phyloP scores from a whole-genome alignment of 2,113 vertebrate genomes.

The Cricetomys ansorgei region DNA sequence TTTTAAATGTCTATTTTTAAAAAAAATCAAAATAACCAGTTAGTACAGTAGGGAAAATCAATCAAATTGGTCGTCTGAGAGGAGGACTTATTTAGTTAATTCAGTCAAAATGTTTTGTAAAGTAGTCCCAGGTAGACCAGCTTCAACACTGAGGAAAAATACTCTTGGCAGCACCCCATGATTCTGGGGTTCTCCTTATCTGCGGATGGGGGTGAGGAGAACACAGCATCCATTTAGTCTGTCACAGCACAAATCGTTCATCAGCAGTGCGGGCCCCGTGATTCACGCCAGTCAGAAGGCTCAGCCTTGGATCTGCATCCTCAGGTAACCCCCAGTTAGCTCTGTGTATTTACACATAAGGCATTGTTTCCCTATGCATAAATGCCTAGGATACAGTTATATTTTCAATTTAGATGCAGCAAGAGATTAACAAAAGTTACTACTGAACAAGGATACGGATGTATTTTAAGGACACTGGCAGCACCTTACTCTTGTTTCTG shows the following conservation, averaged over 20 bases:
- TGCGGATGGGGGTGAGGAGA: constrained; percentile 37
- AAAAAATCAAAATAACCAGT: constrained; percentile 71
- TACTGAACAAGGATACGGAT: neutral
- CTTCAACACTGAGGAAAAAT: constrained; percentile 53
- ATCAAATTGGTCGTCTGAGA: constrained; percentile 65
- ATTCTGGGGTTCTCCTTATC: constrained; percentile 8
- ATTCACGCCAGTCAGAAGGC: constrained; percentile 6
- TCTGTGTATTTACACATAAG: neutral
- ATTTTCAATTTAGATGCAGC: neutral
- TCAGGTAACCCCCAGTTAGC: neutral
- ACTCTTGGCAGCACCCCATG: constrained; percentile 48
- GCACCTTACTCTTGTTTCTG: neutral
- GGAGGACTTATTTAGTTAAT: constrained; percentile 71
- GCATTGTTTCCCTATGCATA: neutral
- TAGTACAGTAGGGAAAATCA: constrained; percentile 63
- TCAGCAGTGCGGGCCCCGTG: neutral
- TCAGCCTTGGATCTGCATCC: neutral
- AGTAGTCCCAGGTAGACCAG: constrained; percentile 70
- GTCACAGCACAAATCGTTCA: neutral
- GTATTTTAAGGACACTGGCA: neutral
- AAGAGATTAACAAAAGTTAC: neutral
- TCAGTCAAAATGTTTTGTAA: constrained; percentile 73
- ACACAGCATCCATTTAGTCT: neutral
- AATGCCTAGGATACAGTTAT: neutral
- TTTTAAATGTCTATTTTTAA: constrained; percentile 59